Conservation (phyloP, 2,797 vertebrate genomes). For the Neoniphon sammara region DNA sequence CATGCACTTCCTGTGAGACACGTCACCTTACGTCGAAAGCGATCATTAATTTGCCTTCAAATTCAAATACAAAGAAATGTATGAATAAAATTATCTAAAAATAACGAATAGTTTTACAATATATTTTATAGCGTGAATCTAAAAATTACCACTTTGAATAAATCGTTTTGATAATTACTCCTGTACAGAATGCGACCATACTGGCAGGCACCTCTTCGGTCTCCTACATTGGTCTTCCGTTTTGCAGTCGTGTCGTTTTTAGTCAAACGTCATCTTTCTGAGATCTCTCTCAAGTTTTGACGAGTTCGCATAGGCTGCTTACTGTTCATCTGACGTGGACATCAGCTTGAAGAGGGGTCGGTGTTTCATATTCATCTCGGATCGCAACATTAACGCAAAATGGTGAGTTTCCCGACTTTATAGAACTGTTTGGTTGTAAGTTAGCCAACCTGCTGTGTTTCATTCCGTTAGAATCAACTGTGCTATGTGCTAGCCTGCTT, state of each 20-base stretch:
- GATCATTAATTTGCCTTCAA: slow-evolving; percentile 47
- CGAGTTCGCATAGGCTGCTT: slow-evolving; percentile 33
- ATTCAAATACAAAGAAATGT: neutral
- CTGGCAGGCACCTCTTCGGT: slow-evolving; percentile 68
- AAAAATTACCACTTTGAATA: fast-evolving
- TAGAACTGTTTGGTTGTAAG: neutral
- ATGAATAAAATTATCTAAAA: fast-evolving
- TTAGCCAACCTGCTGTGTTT: neutral
- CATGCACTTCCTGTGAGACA: slow-evolving; percentile 65
- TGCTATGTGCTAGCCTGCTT: no score
- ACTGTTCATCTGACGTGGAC: slow-evolving; percentile 56
- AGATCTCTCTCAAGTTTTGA: slow-evolving; percentile 61
- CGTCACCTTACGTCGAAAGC: slow-evolving; percentile 53
- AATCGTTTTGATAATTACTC: fast-evolving
- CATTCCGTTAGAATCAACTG: slow-evolving; percentile 31
- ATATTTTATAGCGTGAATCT: fast-evolving
- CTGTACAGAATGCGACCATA: neutral
- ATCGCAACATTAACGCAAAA: slow-evolving; percentile 62
- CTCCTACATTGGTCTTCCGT: slow-evolving; percentile 67
- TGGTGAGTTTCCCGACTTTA: slow-evolving; percentile 72
- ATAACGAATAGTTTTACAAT: fast-evolving
- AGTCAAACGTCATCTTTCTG: slow-evolving; percentile 77
- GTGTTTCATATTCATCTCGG: slow-evolving; percentile 19
- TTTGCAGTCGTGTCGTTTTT: slow-evolving; percentile 86
- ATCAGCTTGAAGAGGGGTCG: slow-evolving; percentile 40